Percentiles rank a stretch among this genome's conserved stretches.
Conservation (phyloP, 2,888 invertebrate genomes). For the Dasypolia templi region DNA sequence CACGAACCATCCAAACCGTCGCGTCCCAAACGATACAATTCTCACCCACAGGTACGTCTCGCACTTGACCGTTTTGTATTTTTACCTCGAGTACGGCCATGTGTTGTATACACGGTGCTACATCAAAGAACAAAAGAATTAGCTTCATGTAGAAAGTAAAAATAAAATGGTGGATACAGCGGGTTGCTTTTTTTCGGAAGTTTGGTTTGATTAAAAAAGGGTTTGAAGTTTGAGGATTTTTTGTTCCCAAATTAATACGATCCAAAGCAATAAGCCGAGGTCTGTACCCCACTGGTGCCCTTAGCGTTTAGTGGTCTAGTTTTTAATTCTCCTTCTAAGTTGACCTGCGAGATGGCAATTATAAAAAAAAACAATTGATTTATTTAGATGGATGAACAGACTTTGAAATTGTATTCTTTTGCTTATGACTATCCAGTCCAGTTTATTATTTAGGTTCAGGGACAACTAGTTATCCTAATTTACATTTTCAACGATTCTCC, state of each 20-base stretch:
- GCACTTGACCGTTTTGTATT: slow-evolving; percentile 76
- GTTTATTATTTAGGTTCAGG: not conserved
- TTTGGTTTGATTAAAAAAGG: not conserved
- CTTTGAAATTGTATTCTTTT: not conserved
- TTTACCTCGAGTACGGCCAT: slow-evolving; percentile 81
- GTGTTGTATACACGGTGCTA: slow-evolving; percentile 79
- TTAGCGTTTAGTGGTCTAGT: no score
- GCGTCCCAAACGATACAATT: not conserved
- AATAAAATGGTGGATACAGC: slow-evolving; percentile 80
- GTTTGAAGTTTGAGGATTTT: not conserved
- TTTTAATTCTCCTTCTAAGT: no score
- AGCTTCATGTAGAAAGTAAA: slow-evolving; percentile 83
- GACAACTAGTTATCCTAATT: not conserved
- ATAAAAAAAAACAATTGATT: no score
- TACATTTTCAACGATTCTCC: not conserved
- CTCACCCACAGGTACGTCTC: slow-evolving; percentile 57
- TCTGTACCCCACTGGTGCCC: no score
- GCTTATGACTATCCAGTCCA: not conserved
- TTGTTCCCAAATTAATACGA: no score
- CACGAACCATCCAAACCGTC: not conserved
- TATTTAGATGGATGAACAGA: not conserved
- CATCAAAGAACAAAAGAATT: slow-evolving; percentile 88
- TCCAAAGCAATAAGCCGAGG: no score
- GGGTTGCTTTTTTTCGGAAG: slow-evolving; percentile 59
- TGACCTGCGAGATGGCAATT: no score